Percentiles rank a stretch among this genome's conserved stretches.
Conservation (phyloP, 2,797 vertebrate genomes). For the Diceros bicornis region DNA sequence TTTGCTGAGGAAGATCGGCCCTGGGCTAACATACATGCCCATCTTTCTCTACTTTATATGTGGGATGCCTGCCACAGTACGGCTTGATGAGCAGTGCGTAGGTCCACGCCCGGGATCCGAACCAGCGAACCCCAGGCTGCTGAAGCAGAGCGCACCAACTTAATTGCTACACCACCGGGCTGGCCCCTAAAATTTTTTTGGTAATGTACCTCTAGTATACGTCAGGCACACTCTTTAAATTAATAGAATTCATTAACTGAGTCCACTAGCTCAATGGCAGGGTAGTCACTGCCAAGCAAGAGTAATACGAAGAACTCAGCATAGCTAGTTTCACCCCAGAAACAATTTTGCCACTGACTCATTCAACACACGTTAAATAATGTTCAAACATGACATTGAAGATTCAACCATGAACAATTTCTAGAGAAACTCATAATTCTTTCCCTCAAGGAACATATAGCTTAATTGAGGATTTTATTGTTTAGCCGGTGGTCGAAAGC, state of each 20-base stretch:
- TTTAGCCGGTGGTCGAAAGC: neutral
- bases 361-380: neutral
- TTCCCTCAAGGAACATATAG: neutral
- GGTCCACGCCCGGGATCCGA: too few relatives aligned
- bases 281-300: rapidly evolving
- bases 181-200: neutral
- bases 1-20: too few relatives aligned
- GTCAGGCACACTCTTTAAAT: neutral
- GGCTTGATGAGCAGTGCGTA: too few relatives aligned
- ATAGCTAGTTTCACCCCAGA: neutral
- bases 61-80: too few relatives aligned
- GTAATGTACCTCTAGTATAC: rapidly evolving
- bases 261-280: rapidly evolving
- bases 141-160: too few relatives aligned
- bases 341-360: too few relatives aligned
- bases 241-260: neutral
- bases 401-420: rapidly evolving
- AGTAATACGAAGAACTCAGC: neutral
- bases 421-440: neutral
- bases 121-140: too few relatives aligned
- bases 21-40: too few relatives aligned
- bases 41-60: too few relatives aligned
- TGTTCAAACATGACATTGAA: rapidly evolving
- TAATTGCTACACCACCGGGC: too few relatives aligned
- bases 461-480: rapidly evolving